These are phyloP conservation scores for Pimpla rufipes DNA, from an alignment of 2,888 invertebrate species.

Conservation along the genomic window DNA sequence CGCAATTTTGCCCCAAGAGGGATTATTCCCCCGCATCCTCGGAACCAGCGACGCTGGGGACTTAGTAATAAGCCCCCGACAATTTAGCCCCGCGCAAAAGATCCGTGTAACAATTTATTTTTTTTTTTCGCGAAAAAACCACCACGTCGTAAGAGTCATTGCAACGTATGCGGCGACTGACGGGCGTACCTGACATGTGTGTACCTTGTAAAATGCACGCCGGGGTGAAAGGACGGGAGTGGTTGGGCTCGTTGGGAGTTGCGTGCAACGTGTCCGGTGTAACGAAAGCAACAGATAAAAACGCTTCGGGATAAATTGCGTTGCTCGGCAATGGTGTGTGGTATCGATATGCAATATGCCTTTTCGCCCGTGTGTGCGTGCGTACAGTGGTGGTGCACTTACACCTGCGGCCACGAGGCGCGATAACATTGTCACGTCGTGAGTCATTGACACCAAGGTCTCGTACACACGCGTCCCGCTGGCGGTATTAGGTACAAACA, in stretches of 20 bases:
- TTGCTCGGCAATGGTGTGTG: neutral
- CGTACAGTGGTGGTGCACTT: constrained; percentile 7
- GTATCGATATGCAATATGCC: constrained; percentile 6
- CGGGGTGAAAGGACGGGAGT: constrained; percentile 2
- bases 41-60: neutral
- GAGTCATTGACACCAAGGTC: constrained; percentile 3
- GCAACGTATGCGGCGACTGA: no score
- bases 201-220: neutral
- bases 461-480: neutral
- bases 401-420: neutral
- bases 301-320: constrained; percentile 1
- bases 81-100: no score
- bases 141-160: no score
- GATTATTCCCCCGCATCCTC: neutral
- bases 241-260: constrained; percentile 14
- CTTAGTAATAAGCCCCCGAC: neutral
- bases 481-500: neutral
- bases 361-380: no score
- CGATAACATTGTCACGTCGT: constrained; percentile 44
- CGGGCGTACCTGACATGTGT: neutral
- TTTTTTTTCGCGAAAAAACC: no score
- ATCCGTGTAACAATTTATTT: no score
- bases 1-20: neutral
- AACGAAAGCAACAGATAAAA: constrained; percentile 48
- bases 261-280: constrained; percentile 50